A percentile compares a stretch with the other conserved stretches of the same genome.
Conservation (phyloP, 2,113 vertebrate species). For the Lamprotornis superbus region DNA sequence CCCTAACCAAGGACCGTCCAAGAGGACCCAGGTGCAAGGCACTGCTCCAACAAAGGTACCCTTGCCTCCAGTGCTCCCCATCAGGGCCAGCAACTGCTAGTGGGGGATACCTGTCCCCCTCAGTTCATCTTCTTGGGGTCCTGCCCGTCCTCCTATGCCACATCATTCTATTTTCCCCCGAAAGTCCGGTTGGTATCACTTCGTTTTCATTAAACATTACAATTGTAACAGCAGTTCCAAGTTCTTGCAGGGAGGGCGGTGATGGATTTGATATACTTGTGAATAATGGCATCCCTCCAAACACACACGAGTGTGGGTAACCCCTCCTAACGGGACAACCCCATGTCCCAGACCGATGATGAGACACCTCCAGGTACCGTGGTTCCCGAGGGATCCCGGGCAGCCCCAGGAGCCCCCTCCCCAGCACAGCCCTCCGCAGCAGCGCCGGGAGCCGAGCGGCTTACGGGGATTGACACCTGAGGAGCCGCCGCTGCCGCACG, state of each 20-base stretch:
- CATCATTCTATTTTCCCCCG: fast-evolving
- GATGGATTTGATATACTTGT: neutral
- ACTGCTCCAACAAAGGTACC: neutral
- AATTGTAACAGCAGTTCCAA: neutral
- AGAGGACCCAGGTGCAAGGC: fast-evolving
- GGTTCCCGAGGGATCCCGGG: neutral
- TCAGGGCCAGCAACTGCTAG: fast-evolving
- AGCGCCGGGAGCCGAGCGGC: neutral
- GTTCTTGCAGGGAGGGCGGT: neutral
- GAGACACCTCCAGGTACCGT: fast-evolving
- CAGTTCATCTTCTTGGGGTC: neutral
- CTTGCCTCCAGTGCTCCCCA: neutral
- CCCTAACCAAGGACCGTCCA: neutral
- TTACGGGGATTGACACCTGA: neutral
- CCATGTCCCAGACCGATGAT: fast-evolving
- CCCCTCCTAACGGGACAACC: neutral
- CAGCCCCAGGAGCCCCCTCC: neutral
- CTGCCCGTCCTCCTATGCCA: neutral
- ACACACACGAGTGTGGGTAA: fast-evolving
- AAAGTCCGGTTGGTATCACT: neutral
- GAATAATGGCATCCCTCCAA: neutral
- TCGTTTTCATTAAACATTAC: neutral
- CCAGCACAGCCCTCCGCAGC: neutral
- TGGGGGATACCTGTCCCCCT: fast-evolving
- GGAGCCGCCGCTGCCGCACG: neutral